phyloP scores from a whole-genome alignment of 2,797 vertebrate genomes.

The Crocodylus rhombifer region DNA sequence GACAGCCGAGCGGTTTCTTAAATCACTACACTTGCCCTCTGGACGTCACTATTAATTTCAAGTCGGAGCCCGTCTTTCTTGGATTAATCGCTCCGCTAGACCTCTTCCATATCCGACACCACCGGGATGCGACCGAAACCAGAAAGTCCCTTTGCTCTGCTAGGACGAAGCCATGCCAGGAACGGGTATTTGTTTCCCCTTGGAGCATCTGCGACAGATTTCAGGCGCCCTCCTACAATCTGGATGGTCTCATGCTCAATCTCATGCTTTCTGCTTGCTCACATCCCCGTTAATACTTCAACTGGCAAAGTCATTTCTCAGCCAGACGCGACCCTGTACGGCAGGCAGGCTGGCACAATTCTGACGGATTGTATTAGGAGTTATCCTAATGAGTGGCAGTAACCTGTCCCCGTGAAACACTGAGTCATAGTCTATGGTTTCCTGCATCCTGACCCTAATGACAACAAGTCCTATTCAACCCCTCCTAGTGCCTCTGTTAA shows the following conservation, averaged over 20 bases:
- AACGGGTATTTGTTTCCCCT: conserved; percentile 38
- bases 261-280: conserved; percentile 48
- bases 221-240: conserved; percentile 30
- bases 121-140: conserved; percentile 37
- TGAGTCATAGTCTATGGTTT: neutral
- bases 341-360: neutral
- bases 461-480: neutral
- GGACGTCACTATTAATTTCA: conserved; percentile 47
- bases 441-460: neutral
- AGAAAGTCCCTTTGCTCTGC: conserved; percentile 37
- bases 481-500: neutral
- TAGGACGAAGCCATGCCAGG: conserved; percentile 23
- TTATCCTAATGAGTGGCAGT: conserved; percentile 3
- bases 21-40: neutral
- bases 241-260: conserved; percentile 49
- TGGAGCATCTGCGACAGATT: conserved; percentile 12
- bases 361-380: neutral
- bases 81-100: neutral
- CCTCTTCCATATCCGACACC: neutral
- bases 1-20: conserved; percentile 1
- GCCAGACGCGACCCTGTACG: conserved; percentile 29
- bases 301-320: conserved; percentile 63
- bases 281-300: conserved; percentile 58
- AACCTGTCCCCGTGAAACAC: neutral
- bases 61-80: neutral